Conservation (phyloP, 23 tunicate genomes). For the Pegea sp. region DNA sequence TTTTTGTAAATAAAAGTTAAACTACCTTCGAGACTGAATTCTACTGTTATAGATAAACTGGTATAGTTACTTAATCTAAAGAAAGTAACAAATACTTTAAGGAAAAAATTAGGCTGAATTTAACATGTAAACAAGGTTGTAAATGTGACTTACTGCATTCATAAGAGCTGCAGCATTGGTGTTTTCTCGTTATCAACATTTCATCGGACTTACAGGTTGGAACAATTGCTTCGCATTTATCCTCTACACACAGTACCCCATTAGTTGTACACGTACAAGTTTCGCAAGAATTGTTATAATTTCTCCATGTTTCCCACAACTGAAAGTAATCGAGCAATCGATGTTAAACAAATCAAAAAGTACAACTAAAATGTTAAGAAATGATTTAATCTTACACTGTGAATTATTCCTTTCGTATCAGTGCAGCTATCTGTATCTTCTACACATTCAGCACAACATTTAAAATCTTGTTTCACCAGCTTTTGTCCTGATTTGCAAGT, state of each 20-base stretch:
- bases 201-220: conserved; percentile 50
- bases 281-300: conserved; percentile 17
- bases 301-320: conserved; percentile 25
- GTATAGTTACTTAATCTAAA: too few relatives aligned
- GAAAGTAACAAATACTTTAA: too few relatives aligned
- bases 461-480: conserved; percentile 7
- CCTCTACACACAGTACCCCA: conserved; percentile 36
- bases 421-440: conserved; percentile 25
- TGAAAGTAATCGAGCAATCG: neutral
- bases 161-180: conserved; percentile 47
- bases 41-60: too few relatives aligned
- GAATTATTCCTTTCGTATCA: conserved; percentile 11
- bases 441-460: conserved; percentile 63
- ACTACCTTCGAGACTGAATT: too few relatives aligned
- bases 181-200: conserved; percentile 19
- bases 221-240: conserved; percentile 13
- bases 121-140: too few relatives aligned
- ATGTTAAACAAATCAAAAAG: neutral
- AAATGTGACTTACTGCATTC: conserved; percentile 47
- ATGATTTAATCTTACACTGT: conserved; percentile 22
- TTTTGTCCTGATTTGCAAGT: conserved; percentile 67
- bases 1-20: too few relatives aligned
- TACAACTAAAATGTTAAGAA: neutral
- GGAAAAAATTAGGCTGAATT: too few relatives aligned
- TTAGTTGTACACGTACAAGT: conserved; percentile 34